These are phyloP conservation scores for Rhinogobio ventralis DNA, from an alignment of 2,797 vertebrate species.

Conservation along the genomic window DNA sequence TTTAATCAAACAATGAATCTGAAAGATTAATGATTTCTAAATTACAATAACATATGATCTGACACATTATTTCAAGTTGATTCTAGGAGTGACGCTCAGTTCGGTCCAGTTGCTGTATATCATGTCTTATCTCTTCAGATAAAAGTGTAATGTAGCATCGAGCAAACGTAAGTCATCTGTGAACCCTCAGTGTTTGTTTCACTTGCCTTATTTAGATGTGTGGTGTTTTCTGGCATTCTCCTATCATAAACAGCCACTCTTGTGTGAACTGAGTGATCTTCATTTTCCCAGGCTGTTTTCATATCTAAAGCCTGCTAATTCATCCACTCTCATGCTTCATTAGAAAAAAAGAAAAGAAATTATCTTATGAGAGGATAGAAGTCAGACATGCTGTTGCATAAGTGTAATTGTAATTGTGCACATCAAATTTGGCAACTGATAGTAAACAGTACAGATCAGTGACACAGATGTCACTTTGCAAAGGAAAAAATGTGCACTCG, in stretches of 20 bases:
- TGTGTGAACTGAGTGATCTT: constrained; percentile 52
- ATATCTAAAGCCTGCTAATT: constrained; percentile 51
- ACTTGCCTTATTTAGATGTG: constrained; percentile 30
- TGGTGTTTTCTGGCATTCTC: constrained; percentile 30
- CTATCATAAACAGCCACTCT: constrained; percentile 37
- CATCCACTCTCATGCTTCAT: constrained; percentile 34
- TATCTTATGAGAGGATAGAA: constrained; percentile 7
- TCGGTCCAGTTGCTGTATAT: neutral
- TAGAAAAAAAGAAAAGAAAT: constrained; percentile 3
- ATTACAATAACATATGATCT: constrained; percentile 10
- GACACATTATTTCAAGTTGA: neutral
- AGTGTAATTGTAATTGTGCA: neutral
- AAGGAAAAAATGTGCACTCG: neutral
- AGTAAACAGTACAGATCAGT: neutral
- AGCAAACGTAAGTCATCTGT: constrained; percentile 17
- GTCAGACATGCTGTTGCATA: constrained; percentile 14
- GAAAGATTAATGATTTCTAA: constrained; percentile 17
- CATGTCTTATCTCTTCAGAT: constrained; percentile 19
- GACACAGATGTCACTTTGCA: neutral
- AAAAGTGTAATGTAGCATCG: neutral
- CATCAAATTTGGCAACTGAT: neutral
- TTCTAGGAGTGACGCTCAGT: neutral
- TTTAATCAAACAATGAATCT: neutral
- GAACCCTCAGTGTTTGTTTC: constrained; percentile 20
- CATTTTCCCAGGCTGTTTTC: constrained; percentile 59